A percentile compares a stretch with the other conserved stretches of the same genome.
These are phyloP conservation scores for Ceratina calcarata DNA, from an alignment of 1,140 invertebrate species.

Conservation along the genomic window DNA sequence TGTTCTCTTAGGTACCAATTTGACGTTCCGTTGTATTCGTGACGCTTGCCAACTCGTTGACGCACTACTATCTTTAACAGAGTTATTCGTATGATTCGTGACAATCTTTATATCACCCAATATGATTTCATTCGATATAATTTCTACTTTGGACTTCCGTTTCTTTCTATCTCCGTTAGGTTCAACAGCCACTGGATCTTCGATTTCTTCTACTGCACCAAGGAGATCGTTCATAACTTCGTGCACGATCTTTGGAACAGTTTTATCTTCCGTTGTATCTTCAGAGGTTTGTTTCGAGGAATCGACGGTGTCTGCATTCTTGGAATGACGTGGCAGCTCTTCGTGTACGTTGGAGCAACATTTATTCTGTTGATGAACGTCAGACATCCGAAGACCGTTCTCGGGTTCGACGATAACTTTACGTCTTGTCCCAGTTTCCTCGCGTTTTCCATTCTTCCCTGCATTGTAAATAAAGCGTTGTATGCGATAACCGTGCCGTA, in stretches of 20 bases:
- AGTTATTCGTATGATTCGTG: constrained; percentile 33
- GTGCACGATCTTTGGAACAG: constrained; percentile 15
- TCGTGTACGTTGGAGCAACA: neutral
- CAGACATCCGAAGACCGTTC: constrained; percentile 66
- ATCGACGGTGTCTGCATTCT: neutral
- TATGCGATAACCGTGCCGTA: constrained; percentile 81
- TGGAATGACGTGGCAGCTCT: neutral
- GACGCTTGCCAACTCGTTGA: constrained; percentile 69
- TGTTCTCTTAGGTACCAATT: constrained; percentile 73
- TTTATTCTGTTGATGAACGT: constrained; percentile 41
- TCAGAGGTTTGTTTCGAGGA: neutral
- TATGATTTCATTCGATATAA: constrained; percentile 75
- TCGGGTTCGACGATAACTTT: constrained; percentile 72
- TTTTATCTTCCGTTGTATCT: neutral
- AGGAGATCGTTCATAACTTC: constrained; percentile 46
- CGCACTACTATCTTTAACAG: constrained; percentile 9
- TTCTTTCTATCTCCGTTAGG: constrained; percentile 35
- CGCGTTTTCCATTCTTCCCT: constrained; percentile 39
- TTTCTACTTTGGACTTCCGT: constrained; percentile 67
- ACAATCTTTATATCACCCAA: constrained; percentile 70
- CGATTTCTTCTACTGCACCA: constrained; percentile 7
- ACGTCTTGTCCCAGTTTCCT: constrained; percentile 27
- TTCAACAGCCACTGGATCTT: neutral
- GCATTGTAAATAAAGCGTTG: constrained; percentile 71
- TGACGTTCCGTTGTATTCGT: constrained; percentile 77